A percentile compares a stretch with the other conserved stretches of the same genome.
phyloP scores from a whole-genome alignment of 1,140 invertebrate genomes.

The Drosophila rhopaloa region DNA sequence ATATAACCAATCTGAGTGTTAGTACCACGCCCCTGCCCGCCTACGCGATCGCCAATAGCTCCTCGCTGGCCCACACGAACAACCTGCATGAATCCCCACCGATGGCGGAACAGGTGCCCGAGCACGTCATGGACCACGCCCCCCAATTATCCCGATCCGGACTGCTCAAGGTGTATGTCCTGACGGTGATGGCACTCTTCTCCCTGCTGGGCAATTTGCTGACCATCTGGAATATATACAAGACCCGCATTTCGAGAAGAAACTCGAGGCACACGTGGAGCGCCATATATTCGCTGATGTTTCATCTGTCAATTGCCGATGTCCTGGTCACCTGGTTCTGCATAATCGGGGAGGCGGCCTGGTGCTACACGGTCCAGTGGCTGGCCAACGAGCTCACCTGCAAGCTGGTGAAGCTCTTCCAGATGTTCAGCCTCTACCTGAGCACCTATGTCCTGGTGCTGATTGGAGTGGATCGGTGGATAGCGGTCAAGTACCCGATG shows the following conservation, averaged over 20 bases:
- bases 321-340: slow-evolving; percentile 92
- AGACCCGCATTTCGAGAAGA: slow-evolving; percentile 85
- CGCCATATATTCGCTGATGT: slow-evolving; percentile 91
- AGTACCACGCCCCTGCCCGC: slow-evolving; percentile 42
- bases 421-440: slow-evolving; percentile 93
- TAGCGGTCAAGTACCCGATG: slow-evolving; percentile 93
- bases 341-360: slow-evolving; percentile 91
- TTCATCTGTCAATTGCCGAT: slow-evolving; percentile 91
- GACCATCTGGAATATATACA: slow-evolving; percentile 90
- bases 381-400: slow-evolving; percentile 90
- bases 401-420: slow-evolving; percentile 92
- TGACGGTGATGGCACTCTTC: slow-evolving; percentile 88
- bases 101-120: slow-evolving; percentile 65
- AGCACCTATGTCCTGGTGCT: slow-evolving; percentile 93
- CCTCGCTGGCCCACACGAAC: slow-evolving; percentile 60
- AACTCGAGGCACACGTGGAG: slow-evolving; percentile 87
- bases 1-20: slow-evolving; percentile 15
- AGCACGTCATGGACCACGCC: slow-evolving; percentile 86
- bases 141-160: slow-evolving; percentile 87
- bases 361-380: slow-evolving; percentile 93
- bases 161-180: slow-evolving; percentile 87
- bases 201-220: slow-evolving; percentile 90
- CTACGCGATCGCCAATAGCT: slow-evolving; percentile 59
- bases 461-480: slow-evolving; percentile 92
- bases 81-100: slow-evolving; percentile 50